Evolutionary conservation across 2,888 invertebrate species (phyloP).

Genomic region (Cryptocephalus primarius): DNA sequence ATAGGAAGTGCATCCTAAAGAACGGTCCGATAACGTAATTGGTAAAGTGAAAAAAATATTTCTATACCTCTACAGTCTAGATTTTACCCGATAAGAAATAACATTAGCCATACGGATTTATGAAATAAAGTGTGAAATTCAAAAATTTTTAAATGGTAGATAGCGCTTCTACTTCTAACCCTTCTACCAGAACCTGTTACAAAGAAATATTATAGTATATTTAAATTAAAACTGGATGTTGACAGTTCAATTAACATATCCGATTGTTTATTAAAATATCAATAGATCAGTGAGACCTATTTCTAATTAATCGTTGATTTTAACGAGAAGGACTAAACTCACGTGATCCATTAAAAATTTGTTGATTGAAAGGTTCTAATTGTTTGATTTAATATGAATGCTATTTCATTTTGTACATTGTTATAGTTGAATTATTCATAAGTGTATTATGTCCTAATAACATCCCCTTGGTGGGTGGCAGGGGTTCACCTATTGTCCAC

Average conservation of each 20-base stretch:
- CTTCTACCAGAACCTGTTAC: too few species aligned
- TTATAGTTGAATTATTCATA: background rate
- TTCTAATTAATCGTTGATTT: background rate
- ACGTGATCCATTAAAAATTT: background rate
- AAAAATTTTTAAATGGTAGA: too few species aligned
- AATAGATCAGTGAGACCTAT: background rate
- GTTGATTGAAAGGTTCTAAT: too few species aligned
- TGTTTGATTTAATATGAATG: background rate
- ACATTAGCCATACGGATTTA: too few species aligned
- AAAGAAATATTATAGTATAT: background rate
- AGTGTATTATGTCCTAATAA: background rate
- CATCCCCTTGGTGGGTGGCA: background rate
- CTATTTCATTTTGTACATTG: background rate
- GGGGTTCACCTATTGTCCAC: background rate
- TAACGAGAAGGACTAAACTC: background rate
- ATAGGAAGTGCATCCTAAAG: too few species aligned
- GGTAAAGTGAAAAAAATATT: too few species aligned
- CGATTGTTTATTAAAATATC: background rate
- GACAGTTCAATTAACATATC: background rate
- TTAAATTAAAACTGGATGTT: background rate
- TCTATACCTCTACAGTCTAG: too few species aligned
- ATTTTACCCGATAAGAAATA: too few species aligned
- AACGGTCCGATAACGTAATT: too few species aligned
- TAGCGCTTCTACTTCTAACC: too few species aligned
- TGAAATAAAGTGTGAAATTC: too few species aligned